Conservation (phyloP, 2,797 vertebrate species). For the Acanthurus tractus region DNA sequence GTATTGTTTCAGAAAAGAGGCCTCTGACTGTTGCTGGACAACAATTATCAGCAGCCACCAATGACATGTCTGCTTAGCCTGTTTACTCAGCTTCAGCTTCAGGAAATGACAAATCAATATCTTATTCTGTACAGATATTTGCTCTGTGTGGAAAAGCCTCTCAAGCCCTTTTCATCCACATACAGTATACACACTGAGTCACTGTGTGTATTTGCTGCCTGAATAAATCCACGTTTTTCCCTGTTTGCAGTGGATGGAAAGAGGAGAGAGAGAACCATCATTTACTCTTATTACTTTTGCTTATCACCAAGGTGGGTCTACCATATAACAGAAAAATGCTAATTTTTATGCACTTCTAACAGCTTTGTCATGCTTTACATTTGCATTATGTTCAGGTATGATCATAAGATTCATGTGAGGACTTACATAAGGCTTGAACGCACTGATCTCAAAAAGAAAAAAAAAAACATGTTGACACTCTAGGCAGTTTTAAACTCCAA, state of each 20-base stretch:
- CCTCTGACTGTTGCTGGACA: constrained; percentile 45
- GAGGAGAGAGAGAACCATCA: constrained; percentile 39
- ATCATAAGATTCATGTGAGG: constrained; percentile 27
- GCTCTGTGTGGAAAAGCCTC: constrained; percentile 74
- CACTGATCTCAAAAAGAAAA: constrained; percentile 33
- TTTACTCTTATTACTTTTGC: constrained; percentile 67
- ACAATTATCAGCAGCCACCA: constrained; percentile 57
- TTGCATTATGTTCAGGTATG: constrained; percentile 36
- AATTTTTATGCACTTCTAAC: constrained; percentile 52
- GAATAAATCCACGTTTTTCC: constrained; percentile 72
- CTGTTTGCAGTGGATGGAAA: constrained; percentile 57
- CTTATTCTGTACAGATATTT: constrained; percentile 77
- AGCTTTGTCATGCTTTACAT: constrained; percentile 52
- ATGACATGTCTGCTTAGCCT: constrained; percentile 57
- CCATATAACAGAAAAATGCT: constrained; percentile 23
- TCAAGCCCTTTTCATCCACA: constrained; percentile 68
- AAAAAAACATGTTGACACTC: constrained; percentile 37
- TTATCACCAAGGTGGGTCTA: constrained; percentile 42
- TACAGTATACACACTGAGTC: constrained; percentile 70
- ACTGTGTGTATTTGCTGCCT: constrained; percentile 73
- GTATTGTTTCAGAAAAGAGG: constrained; percentile 28
- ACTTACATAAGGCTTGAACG: constrained; percentile 16
- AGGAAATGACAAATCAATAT: constrained; percentile 80
- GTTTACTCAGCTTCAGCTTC: constrained; percentile 65
- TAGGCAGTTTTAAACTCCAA: constrained; percentile 50